Conservation (phyloP, 2,888 invertebrate genomes). For the Hirtodrosophila cameraria region DNA sequence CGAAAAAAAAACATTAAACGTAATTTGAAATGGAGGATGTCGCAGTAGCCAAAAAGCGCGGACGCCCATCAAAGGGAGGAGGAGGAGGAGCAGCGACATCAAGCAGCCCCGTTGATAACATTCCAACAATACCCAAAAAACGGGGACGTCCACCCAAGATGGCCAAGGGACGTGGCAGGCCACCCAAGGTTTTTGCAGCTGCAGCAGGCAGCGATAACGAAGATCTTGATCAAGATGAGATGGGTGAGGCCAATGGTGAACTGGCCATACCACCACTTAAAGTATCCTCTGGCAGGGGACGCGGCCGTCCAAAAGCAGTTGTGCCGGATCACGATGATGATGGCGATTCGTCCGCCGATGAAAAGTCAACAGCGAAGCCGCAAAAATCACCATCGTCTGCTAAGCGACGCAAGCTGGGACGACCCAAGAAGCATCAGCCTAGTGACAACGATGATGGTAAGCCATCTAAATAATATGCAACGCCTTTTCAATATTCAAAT, state of each 20-base stretch:
- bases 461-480: too few relatives aligned
- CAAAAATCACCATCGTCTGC: conserved; percentile 36
- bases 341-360: conserved; percentile 13
- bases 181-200: too few relatives aligned
- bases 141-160: conserved; percentile 78
- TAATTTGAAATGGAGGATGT: conserved; percentile 50
- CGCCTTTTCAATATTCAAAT: too few relatives aligned
- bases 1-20: not conserved
- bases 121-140: conserved; percentile 73
- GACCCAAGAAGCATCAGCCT: conserved; percentile 69
- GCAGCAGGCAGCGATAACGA: too few relatives aligned
- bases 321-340: conserved; percentile 22
- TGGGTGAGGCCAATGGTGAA: conserved; percentile 31
- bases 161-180: conserved; percentile 61
- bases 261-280: not conserved
- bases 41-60: conserved; percentile 53
- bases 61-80: conserved; percentile 54
- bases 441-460: conserved; percentile 70
- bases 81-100: too few relatives aligned
- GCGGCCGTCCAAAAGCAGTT: conserved; percentile 68
- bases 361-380: conserved; percentile 26
- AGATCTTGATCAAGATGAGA: conserved; percentile 55
- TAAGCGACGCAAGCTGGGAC: conserved; percentile 66
- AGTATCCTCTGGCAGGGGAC: conserved; percentile 52
- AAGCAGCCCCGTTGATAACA: conserved; percentile 29